Evolutionary conservation across 2,888 invertebrate genomes (phyloP).

Genomic region (Xanthia togata): DNA sequence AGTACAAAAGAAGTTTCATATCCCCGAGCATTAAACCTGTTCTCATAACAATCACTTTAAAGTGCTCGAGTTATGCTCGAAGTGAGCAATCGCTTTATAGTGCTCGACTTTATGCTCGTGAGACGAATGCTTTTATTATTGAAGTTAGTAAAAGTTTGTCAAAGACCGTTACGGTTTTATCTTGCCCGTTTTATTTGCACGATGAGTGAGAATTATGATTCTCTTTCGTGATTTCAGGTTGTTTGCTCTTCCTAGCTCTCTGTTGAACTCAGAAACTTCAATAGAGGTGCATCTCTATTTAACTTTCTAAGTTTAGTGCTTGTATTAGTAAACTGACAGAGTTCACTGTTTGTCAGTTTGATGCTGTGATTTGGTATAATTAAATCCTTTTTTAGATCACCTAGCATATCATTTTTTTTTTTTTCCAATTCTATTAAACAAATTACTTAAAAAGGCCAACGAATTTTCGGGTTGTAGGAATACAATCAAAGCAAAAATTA

Average conservation of each 20-base stretch:
- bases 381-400: no score
- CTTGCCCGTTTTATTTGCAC: conserved; percentile 55
- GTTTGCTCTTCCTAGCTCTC: background rate
- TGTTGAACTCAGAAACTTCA: background rate
- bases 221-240: conserved; percentile 17
- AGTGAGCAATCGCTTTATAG: conserved; percentile 61
- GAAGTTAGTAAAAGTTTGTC: conserved; percentile 64
- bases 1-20: conserved; percentile 55
- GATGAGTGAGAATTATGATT: conserved; percentile 40
- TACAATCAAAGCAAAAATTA: background rate
- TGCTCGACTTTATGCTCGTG: conserved; percentile 60
- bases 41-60: conserved; percentile 57
- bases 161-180: conserved; percentile 58
- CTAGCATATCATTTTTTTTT: no score
- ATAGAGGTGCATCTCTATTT: background rate
- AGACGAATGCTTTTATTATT: conserved; percentile 64
- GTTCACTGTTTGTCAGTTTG: background rate
- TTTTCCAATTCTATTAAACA: no score
- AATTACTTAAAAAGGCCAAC: no score
- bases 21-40: conserved; percentile 52
- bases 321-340: background rate
- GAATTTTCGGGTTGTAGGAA: no score
- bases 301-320: background rate
- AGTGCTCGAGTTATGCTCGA: conserved; percentile 51
- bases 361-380: background rate